Percentiles rank a stretch among this genome's conserved stretches.
Evolutionary conservation across 2,888 invertebrate genomes (phyloP).

Genomic region (Fissipunctia ypsillon): DNA sequence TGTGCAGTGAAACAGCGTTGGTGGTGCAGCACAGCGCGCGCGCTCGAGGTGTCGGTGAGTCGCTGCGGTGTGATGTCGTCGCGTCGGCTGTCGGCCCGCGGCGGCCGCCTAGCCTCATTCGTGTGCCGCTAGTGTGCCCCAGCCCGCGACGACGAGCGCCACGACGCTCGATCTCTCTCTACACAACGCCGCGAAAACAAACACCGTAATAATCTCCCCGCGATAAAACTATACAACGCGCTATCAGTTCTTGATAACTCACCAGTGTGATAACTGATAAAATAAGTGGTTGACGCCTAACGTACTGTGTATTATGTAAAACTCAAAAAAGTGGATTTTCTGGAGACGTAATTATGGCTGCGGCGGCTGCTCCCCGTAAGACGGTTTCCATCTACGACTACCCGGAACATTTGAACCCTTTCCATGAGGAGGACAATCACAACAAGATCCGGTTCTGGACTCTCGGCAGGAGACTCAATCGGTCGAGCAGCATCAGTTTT

Average conservation of each 20-base stretch:
- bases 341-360: conserved; percentile 80
- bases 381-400: conserved; percentile 92
- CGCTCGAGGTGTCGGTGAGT: conserved; percentile 14
- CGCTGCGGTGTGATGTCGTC: conserved; percentile 63
- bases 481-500: conserved; percentile 92
- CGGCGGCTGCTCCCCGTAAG: conserved; percentile 86
- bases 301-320: conserved; percentile 87
- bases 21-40: conserved; percentile 28
- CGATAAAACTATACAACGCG: conserved; percentile 85
- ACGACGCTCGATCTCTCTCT: conserved; percentile 71
- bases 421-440: conserved; percentile 92
- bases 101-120: conserved; percentile 57
- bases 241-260: conserved; percentile 86
- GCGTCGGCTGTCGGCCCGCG: conserved; percentile 45
- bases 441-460: conserved; percentile 92
- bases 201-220: conserved; percentile 85
- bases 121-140: conserved; percentile 76
- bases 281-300: conserved; percentile 85
- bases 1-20: conserved; percentile 51
- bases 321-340: conserved; percentile 74
- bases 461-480: conserved; percentile 87
- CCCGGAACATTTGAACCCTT: conserved; percentile 94
- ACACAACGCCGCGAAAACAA: conserved; percentile 80
- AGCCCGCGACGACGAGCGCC: conserved; percentile 81
- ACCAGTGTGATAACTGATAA: conserved; percentile 88